Evolutionary conservation across 2,888 invertebrate genomes (phyloP), one percentile per base, ranked within the genome.

Genomic region (Cordilura impudica): DNA sequence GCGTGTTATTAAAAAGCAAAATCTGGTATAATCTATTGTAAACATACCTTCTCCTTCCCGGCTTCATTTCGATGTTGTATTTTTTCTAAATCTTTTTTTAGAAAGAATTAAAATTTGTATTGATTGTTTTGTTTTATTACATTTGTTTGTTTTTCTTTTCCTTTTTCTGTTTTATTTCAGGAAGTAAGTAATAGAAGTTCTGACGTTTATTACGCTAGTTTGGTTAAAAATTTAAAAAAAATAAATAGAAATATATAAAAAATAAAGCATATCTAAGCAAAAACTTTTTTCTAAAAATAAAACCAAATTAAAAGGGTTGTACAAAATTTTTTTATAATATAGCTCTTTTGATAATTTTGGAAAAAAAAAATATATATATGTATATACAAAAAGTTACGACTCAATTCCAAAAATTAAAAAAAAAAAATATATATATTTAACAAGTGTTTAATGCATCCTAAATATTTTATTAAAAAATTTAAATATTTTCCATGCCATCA

Each of bases 131-230:
- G 51, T 60, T 58, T 58, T 18, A 63, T 75, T 75, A 67, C 71
- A 79, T 74, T 73, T 65, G 74, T 70, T 78, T 77, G 72, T 75
- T 82, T 73, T 78, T 81, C 81, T 83, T 84, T 56, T 84, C 82
- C 82, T 85, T 81, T 84, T 81, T 85, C 83, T 86, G 82, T 84
- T 83, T 88, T 86, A 86, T 90, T 89, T 82, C 89, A 89, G 89
- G 88, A 90, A 89, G 89, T 90, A 90, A 89, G 89, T 90, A 84
- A 74, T 56, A 70, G 49, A 81, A 45, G 65, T 69, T 73, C 82
- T 78, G 82, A 77, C 83, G 79, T 71, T 74, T 82, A 80, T 84
- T 82, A 69, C 78, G 84, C 82, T 81, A 82, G 80, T 76, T 81
- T 81, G 71, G 67, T 71, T 67, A 71, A 61, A 82, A 81, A 78